These are phyloP conservation scores for Pyrocoelia pectoralis DNA, from an alignment of 2,888 invertebrate genomes.

Conservation along the genomic window DNA sequence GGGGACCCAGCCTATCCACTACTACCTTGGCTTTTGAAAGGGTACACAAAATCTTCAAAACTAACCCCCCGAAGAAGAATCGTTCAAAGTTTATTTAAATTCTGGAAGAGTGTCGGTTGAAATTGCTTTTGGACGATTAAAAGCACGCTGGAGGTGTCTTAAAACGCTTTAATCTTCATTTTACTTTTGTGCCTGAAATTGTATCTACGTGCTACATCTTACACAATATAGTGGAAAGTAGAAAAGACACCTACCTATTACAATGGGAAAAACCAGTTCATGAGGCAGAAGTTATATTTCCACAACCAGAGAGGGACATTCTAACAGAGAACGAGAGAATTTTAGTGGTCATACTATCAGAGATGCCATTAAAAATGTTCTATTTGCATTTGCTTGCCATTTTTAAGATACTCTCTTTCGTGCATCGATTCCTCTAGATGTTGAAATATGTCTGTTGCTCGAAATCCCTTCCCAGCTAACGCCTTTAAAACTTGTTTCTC, in stretches of 20 bases:
- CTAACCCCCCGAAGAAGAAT: constrained; percentile 2
- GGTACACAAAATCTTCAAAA: constrained; percentile 3
- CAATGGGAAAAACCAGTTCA: neutral
- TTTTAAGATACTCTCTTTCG: too few relatives aligned
- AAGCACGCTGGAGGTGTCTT: constrained; percentile 1
- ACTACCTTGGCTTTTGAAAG: neutral
- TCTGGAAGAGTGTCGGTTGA: neutral
- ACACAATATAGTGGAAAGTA: neutral
- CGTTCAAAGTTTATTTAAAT: constrained; percentile 2
- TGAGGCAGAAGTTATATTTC: neutral
- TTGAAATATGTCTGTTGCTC: too few relatives aligned
- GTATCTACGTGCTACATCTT: neutral
- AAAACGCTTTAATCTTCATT: neutral
- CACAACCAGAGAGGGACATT: too few relatives aligned
- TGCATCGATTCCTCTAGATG: too few relatives aligned
- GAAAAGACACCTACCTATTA: neutral
- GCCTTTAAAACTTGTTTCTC: too few relatives aligned
- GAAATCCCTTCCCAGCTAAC: too few relatives aligned
- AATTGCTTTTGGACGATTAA: constrained; percentile 8
- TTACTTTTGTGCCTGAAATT: neutral
- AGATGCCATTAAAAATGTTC: too few relatives aligned
- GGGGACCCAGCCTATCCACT: neutral
- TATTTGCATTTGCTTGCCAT: too few relatives aligned
- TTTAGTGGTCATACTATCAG: too few relatives aligned
- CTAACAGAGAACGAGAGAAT: too few relatives aligned